These are phyloP conservation scores for Notarius quadriscutis DNA, from an alignment of 2,113 vertebrate species.

Conservation along the genomic window DNA sequence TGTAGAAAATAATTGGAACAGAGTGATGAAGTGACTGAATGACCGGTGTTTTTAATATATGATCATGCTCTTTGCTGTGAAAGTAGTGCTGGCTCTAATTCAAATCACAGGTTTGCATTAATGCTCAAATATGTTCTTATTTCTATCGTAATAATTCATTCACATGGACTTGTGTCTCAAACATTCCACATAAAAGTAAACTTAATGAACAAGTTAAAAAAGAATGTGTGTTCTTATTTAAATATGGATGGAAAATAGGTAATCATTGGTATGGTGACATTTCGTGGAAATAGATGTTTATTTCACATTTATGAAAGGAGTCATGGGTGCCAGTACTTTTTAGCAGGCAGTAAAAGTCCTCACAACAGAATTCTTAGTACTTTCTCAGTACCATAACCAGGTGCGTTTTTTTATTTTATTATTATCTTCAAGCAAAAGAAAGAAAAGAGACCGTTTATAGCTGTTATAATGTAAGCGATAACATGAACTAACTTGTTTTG, in stretches of 20 bases:
- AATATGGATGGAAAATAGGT: background rate
- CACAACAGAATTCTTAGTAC: background rate
- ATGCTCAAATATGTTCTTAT: background rate
- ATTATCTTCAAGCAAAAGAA: no score
- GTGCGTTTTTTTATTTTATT: no score
- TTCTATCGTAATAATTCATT: background rate
- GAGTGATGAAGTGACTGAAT: background rate
- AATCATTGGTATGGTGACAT: background rate
- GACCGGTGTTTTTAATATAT: no score
- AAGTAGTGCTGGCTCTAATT: background rate
- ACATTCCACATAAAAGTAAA: background rate
- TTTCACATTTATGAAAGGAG: background rate
- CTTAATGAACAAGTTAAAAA: background rate
- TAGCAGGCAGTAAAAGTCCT: background rate
- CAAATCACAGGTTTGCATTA: background rate
- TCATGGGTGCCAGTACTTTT: background rate
- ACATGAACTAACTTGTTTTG: background rate
- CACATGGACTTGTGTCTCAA: background rate
- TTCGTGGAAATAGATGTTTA: background rate
- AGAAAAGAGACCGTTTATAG: background rate
- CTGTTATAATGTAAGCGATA: background rate
- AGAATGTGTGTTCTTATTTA: background rate
- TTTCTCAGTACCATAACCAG: background rate
- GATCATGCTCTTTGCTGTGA: background rate
- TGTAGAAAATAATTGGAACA: background rate